Conservation (phyloP, 2,888 invertebrate species). For the Drosophila borborema region DNA sequence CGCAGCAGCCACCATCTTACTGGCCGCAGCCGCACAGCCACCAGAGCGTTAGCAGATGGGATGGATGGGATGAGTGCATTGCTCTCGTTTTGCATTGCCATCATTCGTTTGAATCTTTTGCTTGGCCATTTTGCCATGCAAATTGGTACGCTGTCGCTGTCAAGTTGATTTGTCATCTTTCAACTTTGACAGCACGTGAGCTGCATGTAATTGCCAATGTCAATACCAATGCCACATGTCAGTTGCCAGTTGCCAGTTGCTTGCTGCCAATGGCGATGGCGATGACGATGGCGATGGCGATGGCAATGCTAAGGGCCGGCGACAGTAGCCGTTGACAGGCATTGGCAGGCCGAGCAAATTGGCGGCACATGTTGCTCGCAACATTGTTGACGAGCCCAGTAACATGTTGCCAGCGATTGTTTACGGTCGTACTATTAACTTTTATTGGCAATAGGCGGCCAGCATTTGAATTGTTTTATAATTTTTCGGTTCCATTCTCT, state of each 20-base stretch:
- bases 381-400: conserved; percentile 23
- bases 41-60: conserved; percentile 4
- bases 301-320: conserved; percentile 56
- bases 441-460: conserved; percentile 51
- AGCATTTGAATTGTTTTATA: conserved; percentile 66
- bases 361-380: conserved; percentile 62
- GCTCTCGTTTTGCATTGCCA: conserved; percentile 61
- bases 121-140: conserved; percentile 74
- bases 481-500: conserved; percentile 51
- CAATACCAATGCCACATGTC: conserved; percentile 31
- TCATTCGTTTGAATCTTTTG: conserved; percentile 62
- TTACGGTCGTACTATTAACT: conserved; percentile 64
- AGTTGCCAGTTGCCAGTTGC: conserved; percentile 26
- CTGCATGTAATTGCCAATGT: conserved; percentile 77
- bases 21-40: conserved; percentile 8
- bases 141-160: conserved; percentile 72
- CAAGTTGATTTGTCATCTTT: conserved; percentile 79
- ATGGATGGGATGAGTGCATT: conserved; percentile 39
- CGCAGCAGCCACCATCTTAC: conserved; percentile 18
- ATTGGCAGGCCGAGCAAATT: conserved; percentile 73
- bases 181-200: conserved; percentile 80
- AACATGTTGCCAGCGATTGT: conserved; percentile 21
- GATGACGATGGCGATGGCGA: conserved; percentile 6
- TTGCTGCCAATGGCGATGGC: conserved; percentile 16
- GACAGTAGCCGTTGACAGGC: conserved; percentile 66